Percentiles rank a stretch among this genome's conserved stretches.
These are phyloP conservation scores for Falco rusticolus DNA, from an alignment of 2,797 vertebrate genomes.

Conservation along the genomic window DNA sequence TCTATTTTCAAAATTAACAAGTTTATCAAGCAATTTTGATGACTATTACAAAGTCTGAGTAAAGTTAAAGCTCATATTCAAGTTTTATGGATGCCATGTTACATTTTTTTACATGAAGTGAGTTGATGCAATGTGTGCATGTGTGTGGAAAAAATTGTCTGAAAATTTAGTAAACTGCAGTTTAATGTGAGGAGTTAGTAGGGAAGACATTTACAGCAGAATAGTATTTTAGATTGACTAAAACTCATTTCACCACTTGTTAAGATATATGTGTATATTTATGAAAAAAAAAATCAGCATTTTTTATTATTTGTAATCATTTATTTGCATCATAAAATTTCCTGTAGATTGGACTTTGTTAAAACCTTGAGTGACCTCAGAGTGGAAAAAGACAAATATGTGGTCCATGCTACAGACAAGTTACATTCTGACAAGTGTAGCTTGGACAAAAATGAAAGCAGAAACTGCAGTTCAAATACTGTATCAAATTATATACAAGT, in stretches of 20 bases:
- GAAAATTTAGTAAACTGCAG: neutral
- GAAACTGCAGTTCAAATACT: neutral
- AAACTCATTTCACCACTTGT: neutral
- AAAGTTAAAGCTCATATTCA: neutral
- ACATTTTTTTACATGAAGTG: neutral
- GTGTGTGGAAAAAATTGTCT: neutral
- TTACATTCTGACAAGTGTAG: neutral
- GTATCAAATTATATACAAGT: neutral
- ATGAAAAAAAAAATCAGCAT: neutral
- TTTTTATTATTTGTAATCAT: neutral
- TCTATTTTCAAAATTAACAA: neutral
- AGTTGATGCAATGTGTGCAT: neutral
- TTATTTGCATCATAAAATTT: neutral
- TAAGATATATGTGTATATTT: neutral
- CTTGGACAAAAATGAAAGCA: neutral
- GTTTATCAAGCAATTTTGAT: neutral
- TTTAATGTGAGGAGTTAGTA: neutral
- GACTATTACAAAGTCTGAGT: neutral
- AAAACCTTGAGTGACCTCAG: neutral
- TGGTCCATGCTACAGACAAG: neutral
- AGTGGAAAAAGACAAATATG: neutral
- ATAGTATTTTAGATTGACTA: neutral
- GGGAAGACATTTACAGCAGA: neutral
- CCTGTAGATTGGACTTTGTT: neutral
- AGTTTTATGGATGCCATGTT: neutral